Evolutionary conservation across 2,888 invertebrate species (phyloP).

Genomic region (Noctua comes): DNA sequence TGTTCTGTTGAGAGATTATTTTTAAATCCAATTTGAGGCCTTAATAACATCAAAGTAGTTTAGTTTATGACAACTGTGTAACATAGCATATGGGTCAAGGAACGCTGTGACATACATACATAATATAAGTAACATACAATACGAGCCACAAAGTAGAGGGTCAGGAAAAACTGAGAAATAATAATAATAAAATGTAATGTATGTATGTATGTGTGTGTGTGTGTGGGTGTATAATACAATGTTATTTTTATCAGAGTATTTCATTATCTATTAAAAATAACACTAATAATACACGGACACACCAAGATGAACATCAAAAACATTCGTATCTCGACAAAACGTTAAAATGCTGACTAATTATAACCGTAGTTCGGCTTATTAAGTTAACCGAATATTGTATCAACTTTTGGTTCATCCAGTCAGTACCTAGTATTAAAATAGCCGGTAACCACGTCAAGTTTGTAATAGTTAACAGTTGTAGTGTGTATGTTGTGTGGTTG

Average conservation of each 20-base stretch:
- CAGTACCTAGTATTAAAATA: neutral
- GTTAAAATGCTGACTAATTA: slow-evolving; percentile 16
- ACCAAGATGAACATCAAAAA: slow-evolving; percentile 24
- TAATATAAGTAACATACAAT: neutral
- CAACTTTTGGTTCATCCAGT: neutral
- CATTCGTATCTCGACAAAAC: slow-evolving; percentile 19
- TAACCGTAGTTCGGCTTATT: neutral
- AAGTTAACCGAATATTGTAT: neutral
- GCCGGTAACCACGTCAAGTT: neutral
- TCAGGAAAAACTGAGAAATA: too few relatives aligned
- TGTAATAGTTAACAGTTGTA: neutral
- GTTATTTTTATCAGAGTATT: neutral
- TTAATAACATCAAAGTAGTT: slow-evolving; percentile 6
- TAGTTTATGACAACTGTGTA: slow-evolving; percentile 16
- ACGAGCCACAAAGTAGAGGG: neutral
- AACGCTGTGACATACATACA: neutral
- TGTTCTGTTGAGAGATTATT: slow-evolving; percentile 31
- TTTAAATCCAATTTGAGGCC: slow-evolving; percentile 48
- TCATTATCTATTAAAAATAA: neutral
- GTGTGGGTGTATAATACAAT: too few relatives aligned
- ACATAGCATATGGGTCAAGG: slow-evolving; percentile 39
- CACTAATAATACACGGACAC: neutral
- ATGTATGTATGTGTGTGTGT: too few relatives aligned
- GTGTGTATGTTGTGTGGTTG: too few relatives aligned
- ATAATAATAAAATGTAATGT: too few relatives aligned